Evolutionary conservation across 2,888 invertebrate genomes (phyloP), one percentile per base, ranked within the genome.

Genomic region (Corbicula japonica): DNA sequence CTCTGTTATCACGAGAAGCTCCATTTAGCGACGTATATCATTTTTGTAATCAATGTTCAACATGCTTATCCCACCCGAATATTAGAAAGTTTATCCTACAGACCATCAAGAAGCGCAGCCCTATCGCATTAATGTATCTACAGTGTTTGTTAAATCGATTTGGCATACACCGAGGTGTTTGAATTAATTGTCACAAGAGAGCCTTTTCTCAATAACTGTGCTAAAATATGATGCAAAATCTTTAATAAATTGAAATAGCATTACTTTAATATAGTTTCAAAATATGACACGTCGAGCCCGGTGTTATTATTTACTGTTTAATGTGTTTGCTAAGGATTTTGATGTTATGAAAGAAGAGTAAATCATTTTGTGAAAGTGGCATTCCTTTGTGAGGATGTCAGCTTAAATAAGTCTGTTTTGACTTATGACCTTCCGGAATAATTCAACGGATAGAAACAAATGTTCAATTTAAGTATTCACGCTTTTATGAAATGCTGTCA

Each of bases 231-330:
- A 48, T 65, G 48, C 32, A 41, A 58, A 54, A 68, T 68, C 35
- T 62, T 61, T 68, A 68, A 75, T 68, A 75, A 75, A 75, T 75
- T 50, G 61, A 69, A 68, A 60, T 62, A 62, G 34, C 69, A 68
- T 61, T 50, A 61, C 52, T 38, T 61, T 68, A 68, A 75, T 68
- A 76, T 76, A 66, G 66, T 65, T 76, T 60, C 23, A 35, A 60
- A 60, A 70, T 65, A 41, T 76, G 76, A 65, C 76, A 76, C 34
- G 38, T 52, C 71, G 70, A 76, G 56, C 76, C 54, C 12, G 26
- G 32, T 32, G 30, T 48, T 70, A 71, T 76, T 56, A 70, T 70
- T 70, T 71, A 65, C 30, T 26, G 34, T 52, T 58, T 46, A 41
- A 44, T 50, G n/a, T 68, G 46, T 75, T 75, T 62, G 41, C 54